Percentiles rank a stretch among this genome's conserved stretches.
phyloP scores from a whole-genome alignment of 2,888 invertebrate genomes.

The Meghimatium bilineatum region DNA sequence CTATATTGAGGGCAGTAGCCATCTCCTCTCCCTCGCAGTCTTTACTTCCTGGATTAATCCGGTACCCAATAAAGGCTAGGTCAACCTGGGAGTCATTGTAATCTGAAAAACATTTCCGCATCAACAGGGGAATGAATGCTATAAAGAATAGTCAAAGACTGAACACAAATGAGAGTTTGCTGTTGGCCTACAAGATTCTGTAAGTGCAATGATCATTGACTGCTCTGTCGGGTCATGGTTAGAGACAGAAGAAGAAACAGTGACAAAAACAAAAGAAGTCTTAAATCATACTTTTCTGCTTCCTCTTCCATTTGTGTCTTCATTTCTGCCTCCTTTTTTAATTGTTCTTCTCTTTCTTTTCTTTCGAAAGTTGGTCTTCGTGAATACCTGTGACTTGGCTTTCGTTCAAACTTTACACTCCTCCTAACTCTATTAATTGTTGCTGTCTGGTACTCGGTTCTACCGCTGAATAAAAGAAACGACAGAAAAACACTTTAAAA shows the following conservation, averaged over 20 bases:
- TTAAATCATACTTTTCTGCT: conserved; percentile 45
- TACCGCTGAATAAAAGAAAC: conserved; percentile 85
- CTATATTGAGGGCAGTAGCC: not conserved
- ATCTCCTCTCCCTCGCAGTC: no score
- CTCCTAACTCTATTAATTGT: conserved; percentile 90
- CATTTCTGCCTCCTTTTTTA: conserved; percentile 59
- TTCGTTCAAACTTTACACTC: conserved; percentile 95
- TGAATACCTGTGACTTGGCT: conserved; percentile 97
- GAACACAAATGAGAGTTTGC: no score
- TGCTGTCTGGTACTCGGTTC: conserved; percentile 98
- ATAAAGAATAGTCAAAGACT: no score
- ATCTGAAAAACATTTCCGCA: no score
- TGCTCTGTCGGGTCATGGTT: no score
- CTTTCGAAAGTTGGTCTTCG: conserved; percentile 82
- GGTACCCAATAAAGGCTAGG: no score
- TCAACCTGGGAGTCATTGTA: no score
- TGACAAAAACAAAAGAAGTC: not conserved
- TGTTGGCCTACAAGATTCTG: no score
- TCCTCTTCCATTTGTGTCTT: conserved; percentile 54
- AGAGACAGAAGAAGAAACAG: not conserved
- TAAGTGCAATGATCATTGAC: no score
- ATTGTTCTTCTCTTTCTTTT: conserved; percentile 64
- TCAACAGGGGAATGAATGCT: no score
- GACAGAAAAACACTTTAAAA: conserved; percentile 70
- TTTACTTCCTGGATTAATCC: no score